A percentile compares a stretch with the other conserved stretches of the same genome.
Evolutionary conservation across 1,140 invertebrate species (phyloP).

Genomic region (Lucilia cuprina): DNA sequence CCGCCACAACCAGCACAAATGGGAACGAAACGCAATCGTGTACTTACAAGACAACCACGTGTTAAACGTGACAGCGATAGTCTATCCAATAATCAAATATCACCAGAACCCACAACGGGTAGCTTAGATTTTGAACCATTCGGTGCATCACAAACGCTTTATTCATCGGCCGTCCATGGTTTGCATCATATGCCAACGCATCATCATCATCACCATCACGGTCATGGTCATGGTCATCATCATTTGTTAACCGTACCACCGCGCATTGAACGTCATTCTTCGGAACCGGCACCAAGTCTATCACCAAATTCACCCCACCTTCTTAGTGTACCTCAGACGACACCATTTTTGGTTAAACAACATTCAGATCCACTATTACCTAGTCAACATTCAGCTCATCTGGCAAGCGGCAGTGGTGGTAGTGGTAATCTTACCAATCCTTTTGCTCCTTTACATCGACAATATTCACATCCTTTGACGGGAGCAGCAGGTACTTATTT

Average conservation of each 20-base stretch:
- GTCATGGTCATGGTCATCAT: slow-evolving; percentile 47
- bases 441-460: slow-evolving; percentile 63
- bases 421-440: slow-evolving; percentile 48
- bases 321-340: slow-evolving; percentile 66
- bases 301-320: slow-evolving; percentile 65
- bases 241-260: slow-evolving; percentile 62
- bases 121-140: slow-evolving; percentile 63
- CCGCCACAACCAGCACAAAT: slow-evolving; percentile 48
- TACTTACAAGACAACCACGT: slow-evolving; percentile 71
- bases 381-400: slow-evolving; percentile 64
- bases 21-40: slow-evolving; percentile 68
- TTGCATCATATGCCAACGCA: slow-evolving; percentile 43
- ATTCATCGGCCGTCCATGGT: slow-evolving; percentile 43
- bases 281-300: slow-evolving; percentile 66
- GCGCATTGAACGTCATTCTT: slow-evolving; percentile 68
- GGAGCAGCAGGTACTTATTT: slow-evolving; percentile 43
- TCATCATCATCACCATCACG: slow-evolving; percentile 41
- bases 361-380: slow-evolving; percentile 72
- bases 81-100: slow-evolving; percentile 62
- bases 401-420: slow-evolving; percentile 58
- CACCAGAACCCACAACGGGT: slow-evolving; percentile 62
- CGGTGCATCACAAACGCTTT: slow-evolving; percentile 43
- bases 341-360: slow-evolving; percentile 69
- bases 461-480: slow-evolving; percentile 64
- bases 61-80: slow-evolving; percentile 71